A percentile compares a stretch with the other conserved stretches of the same genome.
Evolutionary conservation across 2,888 invertebrate species (phyloP).

Genomic region (Mimas tiliae): DNA sequence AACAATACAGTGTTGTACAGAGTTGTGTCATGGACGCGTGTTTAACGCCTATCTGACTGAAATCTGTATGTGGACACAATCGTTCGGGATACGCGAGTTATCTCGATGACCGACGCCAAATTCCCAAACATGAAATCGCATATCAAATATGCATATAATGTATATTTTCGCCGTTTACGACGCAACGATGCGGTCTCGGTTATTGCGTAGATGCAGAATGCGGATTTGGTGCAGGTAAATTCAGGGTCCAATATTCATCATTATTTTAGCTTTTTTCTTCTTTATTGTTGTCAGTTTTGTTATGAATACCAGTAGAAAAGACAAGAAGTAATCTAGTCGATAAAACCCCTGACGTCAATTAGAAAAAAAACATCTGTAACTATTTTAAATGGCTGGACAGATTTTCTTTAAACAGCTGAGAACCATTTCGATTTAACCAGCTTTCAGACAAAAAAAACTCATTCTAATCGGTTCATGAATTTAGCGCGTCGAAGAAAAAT

Average conservation of each 20-base stretch:
- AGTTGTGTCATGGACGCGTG: slow-evolving; percentile 40
- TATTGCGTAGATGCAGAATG: slow-evolving; percentile 36
- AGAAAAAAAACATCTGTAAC: too few species aligned
- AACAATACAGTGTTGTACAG: slow-evolving; percentile 54
- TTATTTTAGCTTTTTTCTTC: background rate
- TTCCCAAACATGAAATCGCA: slow-evolving; percentile 57
- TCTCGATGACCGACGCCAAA: slow-evolving; percentile 58
- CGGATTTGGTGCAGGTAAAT: slow-evolving; percentile 30
- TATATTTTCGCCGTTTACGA: slow-evolving; percentile 42
- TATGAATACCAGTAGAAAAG: too few species aligned
- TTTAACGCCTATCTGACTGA: slow-evolving; percentile 53
- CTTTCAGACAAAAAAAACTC: too few species aligned
- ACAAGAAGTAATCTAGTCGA: too few species aligned
- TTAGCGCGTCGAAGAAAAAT: too few species aligned
- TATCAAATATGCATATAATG: slow-evolving; percentile 53
- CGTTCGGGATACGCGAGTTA: slow-evolving; percentile 63
- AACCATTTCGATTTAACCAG: too few species aligned
- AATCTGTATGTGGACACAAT: slow-evolving; percentile 65
- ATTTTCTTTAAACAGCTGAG: too few species aligned
- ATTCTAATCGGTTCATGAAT: too few species aligned
- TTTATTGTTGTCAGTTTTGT: too few species aligned
- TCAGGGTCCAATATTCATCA: background rate
- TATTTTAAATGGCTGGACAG: too few species aligned
- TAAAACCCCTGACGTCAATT: too few species aligned
- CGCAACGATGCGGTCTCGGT: slow-evolving; percentile 31